A percentile compares a stretch with the other conserved stretches of the same genome.
phyloP scores from a whole-genome alignment of 2,888 invertebrate genomes.

The Mylabris sibirica region DNA sequence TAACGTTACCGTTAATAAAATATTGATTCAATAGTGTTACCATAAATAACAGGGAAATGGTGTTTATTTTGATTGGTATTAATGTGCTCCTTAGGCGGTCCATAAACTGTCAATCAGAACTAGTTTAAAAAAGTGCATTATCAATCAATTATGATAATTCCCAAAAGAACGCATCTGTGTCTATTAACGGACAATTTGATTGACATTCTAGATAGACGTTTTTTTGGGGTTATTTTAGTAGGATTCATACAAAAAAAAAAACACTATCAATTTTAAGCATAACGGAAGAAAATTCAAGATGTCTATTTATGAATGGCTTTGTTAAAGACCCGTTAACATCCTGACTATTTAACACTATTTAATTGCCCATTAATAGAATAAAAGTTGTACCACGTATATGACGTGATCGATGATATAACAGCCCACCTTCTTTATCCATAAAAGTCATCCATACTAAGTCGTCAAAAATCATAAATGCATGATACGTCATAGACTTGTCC shows the following conservation, averaged over 20 bases:
- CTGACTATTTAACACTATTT: neutral
- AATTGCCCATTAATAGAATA: slow-evolving; percentile 2
- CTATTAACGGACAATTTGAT: neutral
- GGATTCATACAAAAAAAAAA: too few relatives aligned
- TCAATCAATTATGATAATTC: neutral
- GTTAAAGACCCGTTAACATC: neutral
- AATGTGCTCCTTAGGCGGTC: neutral
- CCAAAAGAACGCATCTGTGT: too few relatives aligned
- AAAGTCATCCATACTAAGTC: neutral
- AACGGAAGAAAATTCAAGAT: too few relatives aligned
- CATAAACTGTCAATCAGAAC: neutral
- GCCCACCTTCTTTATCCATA: slow-evolving; percentile 6
- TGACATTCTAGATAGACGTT: too few relatives aligned
- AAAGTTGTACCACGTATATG: neutral
- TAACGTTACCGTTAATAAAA: slow-evolving; percentile 5
- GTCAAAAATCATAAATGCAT: neutral
- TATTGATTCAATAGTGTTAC: neutral
- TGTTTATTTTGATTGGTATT: neutral
- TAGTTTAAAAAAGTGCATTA: neutral
- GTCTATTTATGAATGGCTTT: too few relatives aligned
- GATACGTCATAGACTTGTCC: slow-evolving; percentile 5
- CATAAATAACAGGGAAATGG: neutral
- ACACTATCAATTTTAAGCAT: too few relatives aligned
- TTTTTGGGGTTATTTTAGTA: too few relatives aligned
- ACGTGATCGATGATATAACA: slow-evolving; percentile 8